Percentiles rank a stretch among this genome's conserved stretches.
Conservation (phyloP, 2,888 invertebrate genomes). For the Lepidonotus clava region DNA sequence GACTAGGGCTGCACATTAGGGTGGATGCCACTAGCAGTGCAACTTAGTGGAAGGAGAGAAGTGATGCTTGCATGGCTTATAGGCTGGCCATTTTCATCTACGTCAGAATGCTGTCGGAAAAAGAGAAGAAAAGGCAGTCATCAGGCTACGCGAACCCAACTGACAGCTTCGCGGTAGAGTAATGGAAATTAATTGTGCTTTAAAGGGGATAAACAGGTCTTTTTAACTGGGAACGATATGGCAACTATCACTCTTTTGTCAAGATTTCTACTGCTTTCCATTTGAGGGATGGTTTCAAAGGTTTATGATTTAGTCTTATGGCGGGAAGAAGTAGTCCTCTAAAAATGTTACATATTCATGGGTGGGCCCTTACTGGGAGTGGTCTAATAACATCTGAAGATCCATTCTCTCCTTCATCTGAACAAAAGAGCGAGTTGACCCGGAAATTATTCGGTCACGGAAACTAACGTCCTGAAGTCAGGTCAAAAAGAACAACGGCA, state of each 20-base stretch:
- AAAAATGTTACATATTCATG: not conserved
- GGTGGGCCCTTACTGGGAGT: no score
- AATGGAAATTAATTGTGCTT: not conserved
- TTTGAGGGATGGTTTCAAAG: not conserved
- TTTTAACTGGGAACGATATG: not conserved
- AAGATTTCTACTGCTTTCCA: not conserved
- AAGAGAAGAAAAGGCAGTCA: constrained; percentile 43
- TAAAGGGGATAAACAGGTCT: not conserved
- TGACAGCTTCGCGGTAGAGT: not conserved
- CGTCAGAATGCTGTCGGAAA: constrained; percentile 52
- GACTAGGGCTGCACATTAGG: not conserved
- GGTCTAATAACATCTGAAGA: no score
- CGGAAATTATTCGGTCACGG: not conserved
- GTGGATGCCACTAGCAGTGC: constrained; percentile 12
- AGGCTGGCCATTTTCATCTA: constrained; percentile 52
- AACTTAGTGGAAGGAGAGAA: constrained; percentile 48
- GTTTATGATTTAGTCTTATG: not conserved
- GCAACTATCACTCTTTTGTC: constrained; percentile 21
- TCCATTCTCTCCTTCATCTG: not conserved
- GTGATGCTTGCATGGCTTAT: constrained; percentile 58
- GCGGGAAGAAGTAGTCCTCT: not conserved
- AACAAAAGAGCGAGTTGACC: constrained; percentile 1
- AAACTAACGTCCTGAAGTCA: not conserved
- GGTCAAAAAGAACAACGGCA: not conserved
- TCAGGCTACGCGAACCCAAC: not conserved